Evolutionary conservation across 2,888 invertebrate species (phyloP), one percentile per base, ranked within the genome.

Genomic region (Cyclophora punctaria): DNA sequence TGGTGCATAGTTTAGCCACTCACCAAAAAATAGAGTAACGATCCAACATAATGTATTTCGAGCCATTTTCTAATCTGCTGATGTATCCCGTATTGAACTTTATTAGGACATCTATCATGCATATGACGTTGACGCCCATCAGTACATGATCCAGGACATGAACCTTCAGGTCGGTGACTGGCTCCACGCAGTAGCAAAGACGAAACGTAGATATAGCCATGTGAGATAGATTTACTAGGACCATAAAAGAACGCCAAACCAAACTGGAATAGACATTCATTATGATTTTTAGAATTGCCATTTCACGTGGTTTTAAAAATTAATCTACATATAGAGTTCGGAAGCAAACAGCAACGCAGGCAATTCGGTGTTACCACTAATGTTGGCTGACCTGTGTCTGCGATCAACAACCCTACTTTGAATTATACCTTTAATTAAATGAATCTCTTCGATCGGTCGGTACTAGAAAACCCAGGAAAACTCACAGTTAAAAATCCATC

Each of bases 1-100:
- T 20, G 20, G 20, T 20, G 20, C 20, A 20, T 1, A 20, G 20
- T 20, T 20, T 20, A 20, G 20, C 5, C 34, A 55, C 65, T 63
- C 58, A 79, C 80, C 67, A 63, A 47, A 60, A 52, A 50, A 78
- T 74, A 6, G 56, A 58, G 7, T 48, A 53, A 44, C 73, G 75
- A 3, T 67, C 62, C 60, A 85, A 51, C 4, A 74, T 62, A 3
- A 81, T 63, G 34, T 60, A 3, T 44, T 34, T 55, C 4, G 55
- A 53, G 2, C 64, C 56, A 3, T 48, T 51, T 35, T 34, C 20
- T 2, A 48, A 51, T 3, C 55, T 56, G 3, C 69, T 62, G 20
- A 66, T 53, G 48, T 70, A 78, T 7, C 86, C 86, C 1, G 68
- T 72, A 47, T 81, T 77, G 53, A 80, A 78, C 3, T 63, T 69